phyloP scores from a whole-genome alignment of 2,797 vertebrate species.

The Darevskia nairensis region DNA sequence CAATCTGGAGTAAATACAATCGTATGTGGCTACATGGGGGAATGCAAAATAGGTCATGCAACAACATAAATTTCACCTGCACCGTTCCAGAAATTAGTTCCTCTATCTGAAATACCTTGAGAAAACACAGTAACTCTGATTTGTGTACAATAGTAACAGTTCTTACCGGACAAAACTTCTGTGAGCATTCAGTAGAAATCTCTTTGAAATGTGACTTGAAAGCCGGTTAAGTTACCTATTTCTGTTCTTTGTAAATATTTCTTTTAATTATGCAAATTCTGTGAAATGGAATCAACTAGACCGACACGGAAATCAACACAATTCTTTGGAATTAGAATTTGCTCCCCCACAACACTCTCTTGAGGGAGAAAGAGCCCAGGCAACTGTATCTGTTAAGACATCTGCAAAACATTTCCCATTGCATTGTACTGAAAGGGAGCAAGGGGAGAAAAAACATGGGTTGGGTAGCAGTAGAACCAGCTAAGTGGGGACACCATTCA shows the following conservation, averaged over 20 bases:
- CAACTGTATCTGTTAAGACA: background rate
- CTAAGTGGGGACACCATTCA: background rate
- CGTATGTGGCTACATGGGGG: background rate
- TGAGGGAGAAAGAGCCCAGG: background rate
- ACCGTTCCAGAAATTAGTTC: background rate
- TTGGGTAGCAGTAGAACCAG: background rate
- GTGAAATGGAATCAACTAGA: background rate
- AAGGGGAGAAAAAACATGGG: background rate
- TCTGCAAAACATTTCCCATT: background rate
- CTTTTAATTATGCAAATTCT: conserved; percentile 26
- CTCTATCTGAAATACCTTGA: background rate
- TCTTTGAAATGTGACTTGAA: background rate
- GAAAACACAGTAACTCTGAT: background rate
- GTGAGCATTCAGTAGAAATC: background rate
- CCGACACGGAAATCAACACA: conserved; percentile 4
- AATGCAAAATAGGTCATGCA: background rate
- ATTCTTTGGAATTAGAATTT: conserved; percentile 30
- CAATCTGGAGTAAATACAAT: background rate
- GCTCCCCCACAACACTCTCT: background rate
- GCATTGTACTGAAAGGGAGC: background rate
- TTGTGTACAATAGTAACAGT: background rate
- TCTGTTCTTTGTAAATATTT: background rate
- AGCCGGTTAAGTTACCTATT: background rate
- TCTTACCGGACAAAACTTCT: background rate
- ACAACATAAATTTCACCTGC: background rate